phyloP scores from a whole-genome alignment of 2,797 vertebrate species.

The Prunella strophiata region DNA sequence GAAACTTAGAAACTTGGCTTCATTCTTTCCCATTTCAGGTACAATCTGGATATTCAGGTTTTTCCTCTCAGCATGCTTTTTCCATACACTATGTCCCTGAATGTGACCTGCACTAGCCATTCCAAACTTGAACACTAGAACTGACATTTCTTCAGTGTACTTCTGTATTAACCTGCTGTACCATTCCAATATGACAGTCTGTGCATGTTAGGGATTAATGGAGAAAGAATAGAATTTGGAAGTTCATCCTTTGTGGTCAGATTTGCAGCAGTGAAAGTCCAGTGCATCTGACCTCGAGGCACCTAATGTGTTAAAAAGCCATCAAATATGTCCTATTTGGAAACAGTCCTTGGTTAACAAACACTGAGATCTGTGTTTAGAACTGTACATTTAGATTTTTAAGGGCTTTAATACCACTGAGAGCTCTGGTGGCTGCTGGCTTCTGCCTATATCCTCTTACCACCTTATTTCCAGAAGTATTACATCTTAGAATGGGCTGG shows the following conservation, averaged over 20 bases:
- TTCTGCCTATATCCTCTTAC: neutral
- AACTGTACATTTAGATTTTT: neutral
- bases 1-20: neutral
- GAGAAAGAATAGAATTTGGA: neutral
- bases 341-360: neutral
- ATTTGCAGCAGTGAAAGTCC: neutral
- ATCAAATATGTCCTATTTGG: neutral
- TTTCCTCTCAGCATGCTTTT: neutral
- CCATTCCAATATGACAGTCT: neutral
- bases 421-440: neutral
- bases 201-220: neutral
- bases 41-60: neutral
- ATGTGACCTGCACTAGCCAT: neutral
- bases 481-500: neutral
- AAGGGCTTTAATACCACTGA: neutral
- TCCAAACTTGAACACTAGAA: neutral
- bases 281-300: neutral
- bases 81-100: neutral
- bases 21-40: neutral
- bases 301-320: neutral
- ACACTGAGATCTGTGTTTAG: neutral
- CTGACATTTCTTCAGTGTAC: neutral
- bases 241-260: neutral
- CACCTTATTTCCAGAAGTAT: neutral
- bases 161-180: neutral